These are phyloP conservation scores for Conopomorpha cramerella DNA, from an alignment of 1,140 invertebrate genomes.

Conservation along the genomic window DNA sequence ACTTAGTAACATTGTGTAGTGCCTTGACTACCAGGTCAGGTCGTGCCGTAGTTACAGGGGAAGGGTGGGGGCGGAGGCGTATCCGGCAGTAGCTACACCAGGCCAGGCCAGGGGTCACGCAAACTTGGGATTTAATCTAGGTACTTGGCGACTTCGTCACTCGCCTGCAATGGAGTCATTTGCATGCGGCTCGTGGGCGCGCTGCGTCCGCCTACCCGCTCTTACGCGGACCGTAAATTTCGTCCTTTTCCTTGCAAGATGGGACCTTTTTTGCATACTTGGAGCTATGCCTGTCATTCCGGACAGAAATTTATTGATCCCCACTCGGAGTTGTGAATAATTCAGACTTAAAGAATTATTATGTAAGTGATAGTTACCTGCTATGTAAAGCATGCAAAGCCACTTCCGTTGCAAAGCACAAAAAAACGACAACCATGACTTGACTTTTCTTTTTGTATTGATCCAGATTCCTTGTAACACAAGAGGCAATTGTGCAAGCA, in stretches of 20 bases:
- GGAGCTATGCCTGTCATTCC: slow-evolving; percentile 49
- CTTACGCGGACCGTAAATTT: slow-evolving; percentile 51
- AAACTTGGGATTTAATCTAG: slow-evolving; percentile 36
- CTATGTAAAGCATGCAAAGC: too few relatives aligned
- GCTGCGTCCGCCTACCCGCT: slow-evolving; percentile 43
- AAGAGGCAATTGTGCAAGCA: too few relatives aligned
- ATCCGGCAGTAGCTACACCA: not conserved
- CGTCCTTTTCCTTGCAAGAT: slow-evolving; percentile 47
- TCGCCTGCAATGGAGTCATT: slow-evolving; percentile 42
- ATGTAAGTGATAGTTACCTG: too few relatives aligned
- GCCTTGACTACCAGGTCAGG: too few relatives aligned
- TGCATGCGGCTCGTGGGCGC: slow-evolving; percentile 47
- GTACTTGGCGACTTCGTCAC: slow-evolving; percentile 19
- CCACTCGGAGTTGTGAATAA: too few relatives aligned
- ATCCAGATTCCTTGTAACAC: too few relatives aligned
- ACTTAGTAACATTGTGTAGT: too few relatives aligned
- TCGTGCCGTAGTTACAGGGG: too few relatives aligned
- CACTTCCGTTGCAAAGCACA: too few relatives aligned
- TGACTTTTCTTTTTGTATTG: too few relatives aligned
- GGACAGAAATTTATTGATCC: slow-evolving; percentile 45
- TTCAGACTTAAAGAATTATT: too few relatives aligned
- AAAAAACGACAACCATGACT: too few relatives aligned
- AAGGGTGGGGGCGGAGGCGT: not conserved
- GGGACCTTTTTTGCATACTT: slow-evolving; percentile 36
- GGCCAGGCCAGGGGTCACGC: slow-evolving; percentile 13